Conservation (phyloP, 2,888 invertebrate species). For the Furcula furcula region DNA sequence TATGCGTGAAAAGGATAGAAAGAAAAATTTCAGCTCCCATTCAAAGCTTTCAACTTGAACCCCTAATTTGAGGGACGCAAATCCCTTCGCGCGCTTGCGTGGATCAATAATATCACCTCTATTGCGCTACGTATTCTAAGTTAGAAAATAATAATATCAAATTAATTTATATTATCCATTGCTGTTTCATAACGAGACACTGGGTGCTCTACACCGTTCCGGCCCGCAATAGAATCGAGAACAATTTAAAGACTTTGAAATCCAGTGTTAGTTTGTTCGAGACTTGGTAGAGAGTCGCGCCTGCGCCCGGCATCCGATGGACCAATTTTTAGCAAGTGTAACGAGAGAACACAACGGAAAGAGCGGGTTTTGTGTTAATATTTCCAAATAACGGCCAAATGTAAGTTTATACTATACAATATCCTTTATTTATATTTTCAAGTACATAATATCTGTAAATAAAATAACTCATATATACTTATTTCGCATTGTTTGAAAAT, state of each 20-base stretch:
- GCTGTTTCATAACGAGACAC: slow-evolving; percentile 16
- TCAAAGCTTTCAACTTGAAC: slow-evolving; percentile 31
- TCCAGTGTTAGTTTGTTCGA: slow-evolving; percentile 33
- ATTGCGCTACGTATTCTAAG: slow-evolving; percentile 23
- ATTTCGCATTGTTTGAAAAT: no score
- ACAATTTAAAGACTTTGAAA: not conserved
- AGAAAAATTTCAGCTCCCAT: slow-evolving; percentile 15
- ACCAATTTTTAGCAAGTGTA: slow-evolving; percentile 68
- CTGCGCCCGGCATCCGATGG: slow-evolving; percentile 69
- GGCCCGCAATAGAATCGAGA: slow-evolving; percentile 37
- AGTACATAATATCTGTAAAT: no score
- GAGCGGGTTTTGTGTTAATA: slow-evolving; percentile 59
- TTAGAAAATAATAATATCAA: not conserved
- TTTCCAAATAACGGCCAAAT: slow-evolving; percentile 41
- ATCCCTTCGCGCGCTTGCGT: slow-evolving; percentile 65
- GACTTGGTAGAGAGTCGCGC: slow-evolving; percentile 50
- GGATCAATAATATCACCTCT: slow-evolving; percentile 62
- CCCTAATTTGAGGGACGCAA: slow-evolving; percentile 48
- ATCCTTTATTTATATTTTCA: no score
- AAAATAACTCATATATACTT: no score
- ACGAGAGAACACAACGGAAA: slow-evolving; percentile 57
- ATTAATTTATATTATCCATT: slow-evolving; percentile 28
- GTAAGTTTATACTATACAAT: slow-evolving; percentile 48
- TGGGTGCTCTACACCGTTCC: not conserved
- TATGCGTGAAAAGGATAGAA: slow-evolving; percentile 30